Evolutionary conservation across 2,797 vertebrate species (phyloP), one percentile per base, ranked within the genome.

Genomic region (Sebastes iracundus): DNA sequence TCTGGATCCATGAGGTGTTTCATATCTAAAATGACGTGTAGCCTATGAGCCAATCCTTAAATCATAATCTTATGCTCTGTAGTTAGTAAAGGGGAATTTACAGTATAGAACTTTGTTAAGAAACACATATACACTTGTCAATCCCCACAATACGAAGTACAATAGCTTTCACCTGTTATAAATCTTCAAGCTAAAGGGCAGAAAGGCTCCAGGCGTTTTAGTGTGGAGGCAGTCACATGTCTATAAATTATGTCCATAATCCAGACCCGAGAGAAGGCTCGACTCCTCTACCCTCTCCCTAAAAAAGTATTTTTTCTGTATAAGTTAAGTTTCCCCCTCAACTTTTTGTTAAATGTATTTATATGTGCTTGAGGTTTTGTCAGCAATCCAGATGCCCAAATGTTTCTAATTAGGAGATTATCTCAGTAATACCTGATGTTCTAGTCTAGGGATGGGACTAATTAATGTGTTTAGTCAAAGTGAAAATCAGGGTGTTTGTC

Each of bases 181-280:
- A 52, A 77, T 79, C 33, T 75, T 35, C 10, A 13, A 61, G 56
- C 10, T 61, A 22, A 75, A 28, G 28, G 10, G 13, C 67, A 73
- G 77, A 65, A 42, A 65, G 14, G 61, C 70, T 74, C 12, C 7
- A 42, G 70, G 62, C n/a, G 2, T 63, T 85, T 70, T 27, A 59
- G 52, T 72, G 59, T 30, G 80, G 61, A 73, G 58, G 63, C 59
- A 70, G 63, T 67, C 62, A 65, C 25, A 69, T 35, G n/a, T 25
- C 60, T 65, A 65, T 71, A 53, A 75, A 72, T 72, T 9, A 35
- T 66, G 28, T 73, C 65, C 32, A 78, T 75, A 32, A 80, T 75
- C 33, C 70, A 67, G 35, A 70, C 49, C 28, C 22, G 53, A 68
- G 73, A 69, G 23, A 65, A 33, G 16, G 23, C 49, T 64, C 11